Evolutionary conservation across 2,888 invertebrate genomes (phyloP), one percentile per base, ranked within the genome.

Genomic region (Agrilus cyanescens): DNA sequence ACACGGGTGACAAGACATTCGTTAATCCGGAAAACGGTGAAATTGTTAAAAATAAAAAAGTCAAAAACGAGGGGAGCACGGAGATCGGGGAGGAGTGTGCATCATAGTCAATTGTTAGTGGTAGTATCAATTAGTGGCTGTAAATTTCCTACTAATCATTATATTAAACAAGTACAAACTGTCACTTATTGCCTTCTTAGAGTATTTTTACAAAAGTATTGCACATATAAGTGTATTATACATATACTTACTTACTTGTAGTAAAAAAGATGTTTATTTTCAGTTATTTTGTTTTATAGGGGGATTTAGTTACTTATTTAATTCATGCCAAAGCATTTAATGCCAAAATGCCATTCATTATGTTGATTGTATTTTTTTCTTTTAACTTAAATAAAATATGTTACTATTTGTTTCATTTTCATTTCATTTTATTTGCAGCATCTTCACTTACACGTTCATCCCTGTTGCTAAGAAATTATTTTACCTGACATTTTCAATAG

Each of bases 321-420:
- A 62, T 55, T 57, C 62, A 67, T 65, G 64, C 67, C 67, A 67
- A 66, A 66, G 66, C 67, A 66, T 66, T 64, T 62, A 65, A 66
- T 62, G 65, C 66, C 65, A 67, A 67, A 66, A 63, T 65, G 65
- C 66, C 65, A 67, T 66, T 63, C 50, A 29, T 49, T 47, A 43
- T 41, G 52, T 53, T 60, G 61, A 61, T 63, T 61, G 62, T 62
- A 57, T 62, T 61, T 61, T 60, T 41, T 48, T 51, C 41, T 39
- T 41, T 44, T 30, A 45, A 37, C 25, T 25, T 25, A 25, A 25
- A 25, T 25, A 25, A 25, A 25, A 25, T 25, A 25, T 25, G 25
- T 25, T 25, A 25, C 25, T 4, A 25, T 25, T 25, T 25, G 25
- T 25, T 25, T 25, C 25, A 25, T 25, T 25, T 25, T 25, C 10